Conservation (phyloP, 2,113 vertebrate species). For the Lophius piscatorius region DNA sequence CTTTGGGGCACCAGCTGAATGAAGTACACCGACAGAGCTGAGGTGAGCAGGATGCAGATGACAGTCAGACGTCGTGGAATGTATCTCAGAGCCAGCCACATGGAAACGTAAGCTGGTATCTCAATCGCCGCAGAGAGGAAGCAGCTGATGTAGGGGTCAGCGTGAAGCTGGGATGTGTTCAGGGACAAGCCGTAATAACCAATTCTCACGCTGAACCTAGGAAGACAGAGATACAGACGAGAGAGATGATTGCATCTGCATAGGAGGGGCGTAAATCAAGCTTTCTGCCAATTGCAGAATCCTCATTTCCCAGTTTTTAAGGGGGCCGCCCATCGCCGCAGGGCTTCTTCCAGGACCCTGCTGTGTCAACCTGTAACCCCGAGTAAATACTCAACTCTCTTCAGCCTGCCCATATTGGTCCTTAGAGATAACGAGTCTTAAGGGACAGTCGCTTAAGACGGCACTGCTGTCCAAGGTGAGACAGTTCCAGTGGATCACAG, state of each 20-base stretch:
- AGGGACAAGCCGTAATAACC: constrained; percentile 87
- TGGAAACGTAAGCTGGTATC: constrained; percentile 82
- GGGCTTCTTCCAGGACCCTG: too few species aligned
- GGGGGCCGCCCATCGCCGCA: too few species aligned
- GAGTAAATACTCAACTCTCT: too few species aligned
- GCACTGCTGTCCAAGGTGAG: too few species aligned
- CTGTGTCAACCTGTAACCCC: too few species aligned
- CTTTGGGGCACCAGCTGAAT: constrained; percentile 85
- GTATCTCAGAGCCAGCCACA: constrained; percentile 82
- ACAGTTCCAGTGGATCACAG: too few species aligned
- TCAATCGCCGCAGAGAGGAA: constrained; percentile 86
- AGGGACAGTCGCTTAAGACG: too few species aligned
- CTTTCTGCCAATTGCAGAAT: background rate
- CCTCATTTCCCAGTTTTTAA: too few species aligned
- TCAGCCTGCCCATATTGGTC: too few species aligned
- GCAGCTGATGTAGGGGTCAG: constrained; percentile 84
- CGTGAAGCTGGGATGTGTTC: constrained; percentile 84
- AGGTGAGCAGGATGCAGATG: constrained; percentile 75
- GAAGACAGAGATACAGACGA: background rate
- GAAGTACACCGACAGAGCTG: constrained; percentile 82
- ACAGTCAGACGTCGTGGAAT: constrained; percentile 81
- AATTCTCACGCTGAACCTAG: constrained; percentile 55
- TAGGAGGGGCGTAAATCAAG: background rate
- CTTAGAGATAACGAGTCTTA: too few species aligned
- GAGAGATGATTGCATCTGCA: background rate